These are phyloP conservation scores for Spondyliosoma cantharus DNA, from an alignment of 2,797 vertebrate species.

Conservation along the genomic window DNA sequence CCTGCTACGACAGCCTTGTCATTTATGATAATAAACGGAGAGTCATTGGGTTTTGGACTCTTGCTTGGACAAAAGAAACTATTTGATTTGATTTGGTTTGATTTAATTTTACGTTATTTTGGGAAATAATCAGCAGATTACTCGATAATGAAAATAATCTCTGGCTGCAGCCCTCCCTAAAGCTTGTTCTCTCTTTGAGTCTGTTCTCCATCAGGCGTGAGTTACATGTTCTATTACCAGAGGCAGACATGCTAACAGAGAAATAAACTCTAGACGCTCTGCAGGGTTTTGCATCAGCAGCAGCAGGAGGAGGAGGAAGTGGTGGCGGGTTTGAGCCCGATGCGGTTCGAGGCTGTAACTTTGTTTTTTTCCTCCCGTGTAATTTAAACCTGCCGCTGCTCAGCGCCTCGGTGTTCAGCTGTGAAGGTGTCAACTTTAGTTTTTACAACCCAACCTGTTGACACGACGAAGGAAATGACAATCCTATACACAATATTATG, in stretches of 20 bases:
- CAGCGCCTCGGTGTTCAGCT: slow-evolving; percentile 16
- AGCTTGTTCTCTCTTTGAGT: not conserved
- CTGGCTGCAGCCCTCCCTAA: too few relatives aligned
- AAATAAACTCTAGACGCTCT: not conserved
- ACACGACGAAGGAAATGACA: slow-evolving; percentile 40
- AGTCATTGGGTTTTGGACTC: too few relatives aligned
- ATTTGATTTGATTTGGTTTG: too few relatives aligned
- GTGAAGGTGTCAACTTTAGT: slow-evolving; percentile 32
- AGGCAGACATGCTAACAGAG: not conserved
- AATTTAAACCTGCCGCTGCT: slow-evolving; percentile 30
- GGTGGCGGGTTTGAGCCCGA: slow-evolving; percentile 50
- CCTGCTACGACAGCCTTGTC: too few relatives aligned
- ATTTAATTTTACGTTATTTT: too few relatives aligned
- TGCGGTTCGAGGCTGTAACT: slow-evolving; percentile 36
- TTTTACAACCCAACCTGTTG: slow-evolving; percentile 32
- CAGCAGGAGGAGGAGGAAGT: slow-evolving; percentile 63
- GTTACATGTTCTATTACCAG: not conserved
- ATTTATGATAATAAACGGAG: too few relatives aligned
- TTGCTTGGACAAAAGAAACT: too few relatives aligned
- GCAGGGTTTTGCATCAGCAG: slow-evolving; percentile 43
- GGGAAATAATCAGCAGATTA: too few relatives aligned
- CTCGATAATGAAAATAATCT: too few relatives aligned
- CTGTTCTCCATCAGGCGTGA: not conserved
- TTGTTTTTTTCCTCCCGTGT: slow-evolving; percentile 27
- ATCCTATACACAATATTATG: slow-evolving; percentile 28